These are phyloP conservation scores for Cotesia glomerata DNA, from an alignment of 1,140 invertebrate species.

Conservation along the genomic window DNA sequence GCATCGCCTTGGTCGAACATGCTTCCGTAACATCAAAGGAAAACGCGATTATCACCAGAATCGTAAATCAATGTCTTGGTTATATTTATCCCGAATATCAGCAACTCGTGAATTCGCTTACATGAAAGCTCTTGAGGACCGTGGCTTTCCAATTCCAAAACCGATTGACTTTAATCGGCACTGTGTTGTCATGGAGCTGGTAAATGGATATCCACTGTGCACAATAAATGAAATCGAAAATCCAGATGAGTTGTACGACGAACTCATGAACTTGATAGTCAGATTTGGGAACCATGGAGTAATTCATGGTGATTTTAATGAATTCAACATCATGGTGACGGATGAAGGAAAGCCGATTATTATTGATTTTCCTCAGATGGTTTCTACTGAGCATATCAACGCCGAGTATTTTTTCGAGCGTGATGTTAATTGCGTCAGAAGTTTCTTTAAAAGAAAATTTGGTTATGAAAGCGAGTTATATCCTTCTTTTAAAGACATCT, in stretches of 20 bases:
- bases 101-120: constrained; percentile 98
- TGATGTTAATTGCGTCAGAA: constrained; percentile 91
- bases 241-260: constrained; percentile 85
- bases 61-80: constrained; percentile 89
- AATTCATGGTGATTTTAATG: constrained; percentile 99
- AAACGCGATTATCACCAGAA: constrained; percentile 97
- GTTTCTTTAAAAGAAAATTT: constrained; percentile 93
- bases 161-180: constrained; percentile 96
- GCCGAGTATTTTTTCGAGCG: constrained; percentile 95
- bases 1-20: constrained; percentile 92
- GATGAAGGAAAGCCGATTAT: constrained; percentile 83
- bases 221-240: constrained; percentile 82
- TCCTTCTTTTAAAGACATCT: constrained; percentile 85
- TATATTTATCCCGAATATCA: constrained; percentile 96
- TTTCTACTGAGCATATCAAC: constrained; percentile 91
- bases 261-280: constrained; percentile 94
- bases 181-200: constrained; percentile 95
- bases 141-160: constrained; percentile 93
- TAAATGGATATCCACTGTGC: constrained; percentile 80
- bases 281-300: constrained; percentile 91
- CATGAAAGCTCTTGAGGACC: constrained; percentile 91
- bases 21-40: constrained; percentile 95
- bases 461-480: constrained; percentile 87
- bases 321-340: constrained; percentile 95
- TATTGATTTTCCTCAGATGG: constrained; percentile 99